Percentiles rank a stretch among this genome's conserved stretches.
phyloP scores from a whole-genome alignment of 2,113 vertebrate species.

The Laticauda laticaudata region DNA sequence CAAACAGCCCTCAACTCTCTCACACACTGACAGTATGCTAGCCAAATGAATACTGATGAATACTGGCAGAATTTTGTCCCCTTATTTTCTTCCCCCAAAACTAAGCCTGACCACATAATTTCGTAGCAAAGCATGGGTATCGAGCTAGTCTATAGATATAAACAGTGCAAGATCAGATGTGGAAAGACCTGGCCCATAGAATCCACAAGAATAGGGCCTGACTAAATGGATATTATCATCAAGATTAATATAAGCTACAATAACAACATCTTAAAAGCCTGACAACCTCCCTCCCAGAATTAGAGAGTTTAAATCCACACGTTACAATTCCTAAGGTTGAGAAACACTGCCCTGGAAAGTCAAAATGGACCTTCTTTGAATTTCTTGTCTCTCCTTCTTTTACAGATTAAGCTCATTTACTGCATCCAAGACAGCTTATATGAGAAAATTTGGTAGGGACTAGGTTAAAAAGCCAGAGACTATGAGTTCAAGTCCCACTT shows the following conservation, averaged over 20 bases:
- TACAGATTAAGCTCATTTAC: background rate
- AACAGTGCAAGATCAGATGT: background rate
- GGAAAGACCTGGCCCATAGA: background rate
- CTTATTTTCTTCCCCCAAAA: too few species aligned
- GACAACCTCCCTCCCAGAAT: background rate
- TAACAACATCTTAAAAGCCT: background rate
- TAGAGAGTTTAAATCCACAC: background rate
- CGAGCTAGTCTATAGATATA: background rate
- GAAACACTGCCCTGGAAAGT: background rate
- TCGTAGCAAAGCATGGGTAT: too few species aligned
- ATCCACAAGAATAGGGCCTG: background rate
- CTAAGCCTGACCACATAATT: too few species aligned
- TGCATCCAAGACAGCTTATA: background rate
- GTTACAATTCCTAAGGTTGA: background rate
- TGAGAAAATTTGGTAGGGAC: background rate
- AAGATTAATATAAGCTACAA: background rate
- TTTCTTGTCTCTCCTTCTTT: background rate
- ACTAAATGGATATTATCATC: background rate
- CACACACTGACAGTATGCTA: too few species aligned
- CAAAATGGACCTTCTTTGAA: background rate
- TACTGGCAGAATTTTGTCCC: too few species aligned
- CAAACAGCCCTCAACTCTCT: too few species aligned
- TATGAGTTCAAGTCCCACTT: background rate
- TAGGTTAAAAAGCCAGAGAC: background rate
- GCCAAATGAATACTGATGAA: too few species aligned